Evolutionary conservation across 2,113 vertebrate genomes (phyloP).

Genomic region (Stercorarius parasiticus): DNA sequence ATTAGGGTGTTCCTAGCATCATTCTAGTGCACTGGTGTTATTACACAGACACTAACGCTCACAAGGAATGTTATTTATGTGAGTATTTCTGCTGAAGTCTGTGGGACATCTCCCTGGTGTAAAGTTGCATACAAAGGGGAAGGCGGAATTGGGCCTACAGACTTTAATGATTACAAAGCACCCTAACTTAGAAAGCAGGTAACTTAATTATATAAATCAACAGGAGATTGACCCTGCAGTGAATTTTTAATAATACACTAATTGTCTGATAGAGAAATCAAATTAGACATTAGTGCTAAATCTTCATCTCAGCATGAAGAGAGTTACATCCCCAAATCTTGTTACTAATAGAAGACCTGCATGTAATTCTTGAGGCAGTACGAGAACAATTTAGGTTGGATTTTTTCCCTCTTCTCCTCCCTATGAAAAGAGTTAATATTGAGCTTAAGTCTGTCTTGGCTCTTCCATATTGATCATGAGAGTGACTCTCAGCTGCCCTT

Average conservation of each 20-base stretch:
- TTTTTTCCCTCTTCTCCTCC: not conserved
- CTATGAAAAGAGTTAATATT: constrained; percentile 21
- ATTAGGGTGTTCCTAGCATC: not conserved
- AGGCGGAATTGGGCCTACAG: not conserved
- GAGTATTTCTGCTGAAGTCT: not conserved
- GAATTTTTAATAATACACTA: constrained; percentile 72
- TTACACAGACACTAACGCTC: not conserved
- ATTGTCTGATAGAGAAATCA: constrained; percentile 70
- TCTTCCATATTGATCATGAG: constrained; percentile 37
- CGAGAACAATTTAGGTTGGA: not conserved
- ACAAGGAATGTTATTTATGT: not conserved
- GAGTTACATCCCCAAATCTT: constrained; percentile 35
- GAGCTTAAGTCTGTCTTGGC: constrained; percentile 12
- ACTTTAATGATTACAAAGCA: constrained; percentile 2
- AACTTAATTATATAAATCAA: constrained; percentile 70
- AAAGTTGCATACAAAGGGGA: not conserved
- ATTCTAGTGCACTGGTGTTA: not conserved
- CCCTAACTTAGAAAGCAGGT: constrained; percentile 12
- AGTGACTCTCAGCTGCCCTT: not conserved
- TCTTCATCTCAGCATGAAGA: constrained; percentile 48
- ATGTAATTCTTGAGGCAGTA: not conserved
- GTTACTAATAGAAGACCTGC: not conserved
- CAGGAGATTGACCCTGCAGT: constrained; percentile 51
- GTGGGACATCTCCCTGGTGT: not conserved
- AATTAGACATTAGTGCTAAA: constrained; percentile 56